These are phyloP conservation scores for Pseudorectes ferrugineus DNA, from an alignment of 2,113 vertebrate species.

Conservation along the genomic window DNA sequence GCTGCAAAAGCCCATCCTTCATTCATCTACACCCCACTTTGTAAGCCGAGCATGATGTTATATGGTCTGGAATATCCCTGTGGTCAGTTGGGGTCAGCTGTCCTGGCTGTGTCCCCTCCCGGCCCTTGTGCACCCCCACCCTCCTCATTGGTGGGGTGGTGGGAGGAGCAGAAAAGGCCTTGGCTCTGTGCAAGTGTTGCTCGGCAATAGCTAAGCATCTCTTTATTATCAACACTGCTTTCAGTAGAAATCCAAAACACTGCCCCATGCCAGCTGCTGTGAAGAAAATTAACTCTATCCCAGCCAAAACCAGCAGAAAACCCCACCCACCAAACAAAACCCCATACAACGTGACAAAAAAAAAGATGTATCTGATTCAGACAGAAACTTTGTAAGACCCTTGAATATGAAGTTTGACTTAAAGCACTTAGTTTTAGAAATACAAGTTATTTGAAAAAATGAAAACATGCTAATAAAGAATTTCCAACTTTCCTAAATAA, in stretches of 20 bases:
- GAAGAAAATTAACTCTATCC: not conserved
- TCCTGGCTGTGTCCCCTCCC: too few species aligned
- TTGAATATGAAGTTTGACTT: not conserved
- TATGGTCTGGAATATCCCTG: not conserved
- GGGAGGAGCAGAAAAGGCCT: not conserved
- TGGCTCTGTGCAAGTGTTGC: not conserved
- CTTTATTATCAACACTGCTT: not conserved
- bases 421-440: not conserved
- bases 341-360: not conserved
- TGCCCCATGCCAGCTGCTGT: not conserved
- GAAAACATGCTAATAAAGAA: not conserved
- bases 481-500: not conserved
- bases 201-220: not conserved
- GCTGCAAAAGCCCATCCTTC: not conserved
- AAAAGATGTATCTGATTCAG: rapidly evolving
- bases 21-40: not conserved
- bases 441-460: not conserved
- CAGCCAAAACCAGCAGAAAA: not conserved
- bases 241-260: not conserved
- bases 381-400: not conserved
- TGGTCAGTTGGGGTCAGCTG: not conserved
- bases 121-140: not conserved
- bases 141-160: too few species aligned
- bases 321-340: not conserved
- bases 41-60: not conserved